These are phyloP conservation scores for Dipodomys merriami DNA, from an alignment of 2,113 vertebrate genomes.

Conservation along the genomic window DNA sequence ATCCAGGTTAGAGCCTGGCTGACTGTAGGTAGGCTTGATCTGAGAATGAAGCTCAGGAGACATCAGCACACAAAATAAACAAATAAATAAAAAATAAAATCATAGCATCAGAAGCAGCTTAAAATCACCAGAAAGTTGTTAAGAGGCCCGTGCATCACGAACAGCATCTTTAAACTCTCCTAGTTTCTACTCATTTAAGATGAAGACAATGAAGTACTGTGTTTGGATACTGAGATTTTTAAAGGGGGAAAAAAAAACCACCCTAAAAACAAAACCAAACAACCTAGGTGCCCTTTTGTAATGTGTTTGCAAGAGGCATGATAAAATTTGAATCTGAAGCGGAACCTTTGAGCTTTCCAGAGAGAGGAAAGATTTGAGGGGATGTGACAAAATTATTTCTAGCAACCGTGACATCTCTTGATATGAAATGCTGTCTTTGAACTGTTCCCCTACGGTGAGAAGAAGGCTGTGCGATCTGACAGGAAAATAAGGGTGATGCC, in stretches of 20 bases:
- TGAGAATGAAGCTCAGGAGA: neutral
- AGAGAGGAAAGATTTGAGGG: constrained; percentile 62
- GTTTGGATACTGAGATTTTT: constrained; percentile 18
- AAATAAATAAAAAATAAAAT: constrained; percentile 47
- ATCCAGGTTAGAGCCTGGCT: neutral
- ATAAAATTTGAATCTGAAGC: constrained; percentile 65
- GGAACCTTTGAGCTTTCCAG: constrained; percentile 70
- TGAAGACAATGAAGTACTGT: constrained; percentile 48
- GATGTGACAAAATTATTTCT: constrained; percentile 78
- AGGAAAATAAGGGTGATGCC: constrained; percentile 71
- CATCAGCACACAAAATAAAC: too few species aligned
- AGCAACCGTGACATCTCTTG: constrained; percentile 77
- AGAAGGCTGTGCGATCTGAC: constrained; percentile 68
- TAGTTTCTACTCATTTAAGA: constrained; percentile 53
- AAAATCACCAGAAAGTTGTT: constrained; percentile 49
- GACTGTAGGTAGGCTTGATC: neutral
- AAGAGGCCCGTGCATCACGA: constrained; percentile 32
- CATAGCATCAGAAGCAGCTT: constrained; percentile 45
- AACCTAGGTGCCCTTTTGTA: constrained; percentile 36
- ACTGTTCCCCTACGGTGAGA: constrained; percentile 27
- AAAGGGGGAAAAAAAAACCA: neutral
- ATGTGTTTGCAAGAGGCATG: constrained; percentile 48
- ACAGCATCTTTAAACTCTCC: constrained; percentile 27
- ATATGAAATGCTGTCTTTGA: constrained; percentile 76
- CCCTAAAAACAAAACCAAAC: neutral